Base-by-base conservation (phyloP, 2,113 vertebrate species). In the sheep (Ovis aries) region DNA sequence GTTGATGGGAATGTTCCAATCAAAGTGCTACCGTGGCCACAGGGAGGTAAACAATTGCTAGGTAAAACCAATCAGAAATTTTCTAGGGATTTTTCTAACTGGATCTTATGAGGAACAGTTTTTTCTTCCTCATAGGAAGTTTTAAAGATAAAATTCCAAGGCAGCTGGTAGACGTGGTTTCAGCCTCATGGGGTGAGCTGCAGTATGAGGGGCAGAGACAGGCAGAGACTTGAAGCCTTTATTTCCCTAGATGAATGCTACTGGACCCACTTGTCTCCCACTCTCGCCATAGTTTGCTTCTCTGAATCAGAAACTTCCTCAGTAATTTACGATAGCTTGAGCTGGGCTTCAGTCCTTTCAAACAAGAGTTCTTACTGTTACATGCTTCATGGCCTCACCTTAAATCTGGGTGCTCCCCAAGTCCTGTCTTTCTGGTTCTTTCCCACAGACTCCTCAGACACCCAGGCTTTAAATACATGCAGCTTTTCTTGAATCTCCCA, bases 121-220 rank as follows among this genome's bases (percentile, higher is more conserved):
- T 4, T 82, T 95, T 60, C 19, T 85, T 27, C 33, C 21, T 93
- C 80, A 78, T 0, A 23, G 86, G 13, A 23, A 45, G 10, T 10
- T 81, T 67, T 97, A 88, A 90, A 84, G 85, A 94, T 57, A 57
- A 94, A 97, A 88, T 86, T 95, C 43, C 29, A 14, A 93, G 43
- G 23, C 33, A 89, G 9, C 5, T 53, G 45, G 33, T 50, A 77
- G 21, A 67, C 11, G 64, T 7, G 3, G 40, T 23, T 88, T 78
- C 36, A 23, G 6, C 12, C 48, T 77, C 10, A 3, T 62, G 21
- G 71, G 6, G 29, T 84, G 13, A 88, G 4, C 33, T 81, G 55
- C 90, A 88, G 17, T n/a, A 13, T 15, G 7, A 5, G 15, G 1
- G 93, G 7, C 21, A 62, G 14, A 90, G 4, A 43, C 33, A 95